Conservation (phyloP, 2,797 vertebrate species). For the Buceros bicornis region DNA sequence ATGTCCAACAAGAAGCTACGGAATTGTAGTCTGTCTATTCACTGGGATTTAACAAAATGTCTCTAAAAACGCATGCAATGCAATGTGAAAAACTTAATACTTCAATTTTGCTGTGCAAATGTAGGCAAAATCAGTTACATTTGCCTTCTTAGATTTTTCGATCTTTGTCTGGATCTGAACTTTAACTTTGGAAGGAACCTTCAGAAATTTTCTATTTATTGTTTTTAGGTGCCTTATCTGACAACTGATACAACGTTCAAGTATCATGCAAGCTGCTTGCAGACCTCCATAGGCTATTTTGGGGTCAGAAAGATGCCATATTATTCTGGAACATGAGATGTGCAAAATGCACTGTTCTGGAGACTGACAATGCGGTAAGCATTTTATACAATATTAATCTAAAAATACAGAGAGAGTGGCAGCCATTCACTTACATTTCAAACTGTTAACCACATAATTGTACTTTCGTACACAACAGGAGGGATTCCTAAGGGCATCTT, state of each 20-base stretch:
- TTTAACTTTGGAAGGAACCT: background rate
- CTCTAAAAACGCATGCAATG: background rate
- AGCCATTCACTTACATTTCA: conserved; percentile 37
- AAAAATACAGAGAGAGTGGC: background rate
- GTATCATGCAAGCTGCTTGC: background rate
- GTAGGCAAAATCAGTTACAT: background rate
- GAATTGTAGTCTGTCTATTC: background rate
- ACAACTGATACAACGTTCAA: background rate
- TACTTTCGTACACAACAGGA: background rate
- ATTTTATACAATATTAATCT: conserved; percentile 70
- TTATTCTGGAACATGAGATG: background rate
- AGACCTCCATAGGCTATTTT: background rate
- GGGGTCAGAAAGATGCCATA: background rate
- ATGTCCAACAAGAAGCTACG: conserved; percentile 18
- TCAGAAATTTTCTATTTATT: background rate
- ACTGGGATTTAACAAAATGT: background rate
- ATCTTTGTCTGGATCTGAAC: background rate
- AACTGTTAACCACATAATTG: conserved; percentile 26
- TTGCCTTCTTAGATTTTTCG: background rate
- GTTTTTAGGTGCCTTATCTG: background rate
- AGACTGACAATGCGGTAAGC: background rate
- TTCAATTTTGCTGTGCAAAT: background rate
- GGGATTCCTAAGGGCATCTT: conserved; percentile 32
- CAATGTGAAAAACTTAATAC: background rate
- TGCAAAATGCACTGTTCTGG: conserved; percentile 11